Conservation (phyloP, 2,113 vertebrate species). For the Struthio camelus region DNA sequence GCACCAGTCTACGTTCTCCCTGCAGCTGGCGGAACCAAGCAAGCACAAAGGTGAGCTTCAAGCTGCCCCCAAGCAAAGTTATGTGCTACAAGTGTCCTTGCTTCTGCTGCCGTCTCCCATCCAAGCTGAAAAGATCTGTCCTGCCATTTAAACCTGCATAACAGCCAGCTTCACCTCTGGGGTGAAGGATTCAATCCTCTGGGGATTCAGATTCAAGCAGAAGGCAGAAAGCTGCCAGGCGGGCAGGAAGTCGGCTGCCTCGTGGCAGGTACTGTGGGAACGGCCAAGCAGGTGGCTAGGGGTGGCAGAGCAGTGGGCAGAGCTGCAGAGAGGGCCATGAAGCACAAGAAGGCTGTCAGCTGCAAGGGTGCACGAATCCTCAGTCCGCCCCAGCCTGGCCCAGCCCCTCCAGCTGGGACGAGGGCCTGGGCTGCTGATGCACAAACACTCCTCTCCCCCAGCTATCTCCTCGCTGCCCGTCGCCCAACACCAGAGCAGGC, state of each 20-base stretch:
- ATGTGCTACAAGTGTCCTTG: neutral
- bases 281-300: neutral
- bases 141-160: neutral
- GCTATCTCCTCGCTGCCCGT: rapidly evolving
- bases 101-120: neutral
- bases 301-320: neutral
- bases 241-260: neutral
- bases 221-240: neutral
- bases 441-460: neutral
- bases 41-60: neutral
- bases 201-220: neutral
- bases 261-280: neutral
- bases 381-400: rapidly evolving
- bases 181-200: neutral
- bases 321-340: neutral
- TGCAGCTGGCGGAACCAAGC: neutral
- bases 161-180: neutral
- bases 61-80: rapidly evolving
- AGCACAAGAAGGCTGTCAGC: neutral
- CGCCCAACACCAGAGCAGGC: neutral
- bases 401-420: neutral
- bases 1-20: neutral
- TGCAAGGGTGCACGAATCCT: neutral
- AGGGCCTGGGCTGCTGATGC: neutral
- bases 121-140: neutral